Conservation (phyloP, 2,113 vertebrate species). For the Chrysochloris asiatica region DNA sequence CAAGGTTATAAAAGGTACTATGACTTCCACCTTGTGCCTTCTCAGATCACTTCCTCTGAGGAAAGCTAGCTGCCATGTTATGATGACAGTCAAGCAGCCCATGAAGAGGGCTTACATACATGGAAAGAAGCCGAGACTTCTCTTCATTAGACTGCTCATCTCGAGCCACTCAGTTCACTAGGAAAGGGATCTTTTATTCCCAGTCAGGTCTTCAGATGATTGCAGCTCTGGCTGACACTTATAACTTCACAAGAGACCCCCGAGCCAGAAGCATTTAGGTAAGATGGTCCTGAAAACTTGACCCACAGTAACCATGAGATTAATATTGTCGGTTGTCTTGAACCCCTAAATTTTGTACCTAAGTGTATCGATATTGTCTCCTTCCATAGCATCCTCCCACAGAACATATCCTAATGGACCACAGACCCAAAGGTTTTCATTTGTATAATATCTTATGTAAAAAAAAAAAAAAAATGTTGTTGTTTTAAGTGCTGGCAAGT, state of each 20-base stretch:
- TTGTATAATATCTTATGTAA: not conserved
- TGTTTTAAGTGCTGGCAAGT: too few species aligned
- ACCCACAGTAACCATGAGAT: not conserved
- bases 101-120: accelerated
- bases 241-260: accelerated
- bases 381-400: not conserved
- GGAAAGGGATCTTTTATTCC: accelerated
- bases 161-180: not conserved
- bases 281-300: too few species aligned
- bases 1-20: accelerated
- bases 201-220: not conserved
- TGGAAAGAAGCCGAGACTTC: not conserved
- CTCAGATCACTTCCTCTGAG: not conserved
- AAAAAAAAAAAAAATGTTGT: not conserved
- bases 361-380: too few species aligned
- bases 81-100: not conserved
- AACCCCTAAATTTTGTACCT: not conserved
- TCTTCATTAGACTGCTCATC: not conserved
- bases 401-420: not conserved
- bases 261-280: not conserved
- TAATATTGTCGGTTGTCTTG: not conserved
- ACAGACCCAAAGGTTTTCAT: not conserved
- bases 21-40: not conserved
- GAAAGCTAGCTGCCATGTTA: not conserved
- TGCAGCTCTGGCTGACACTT: too few species aligned